Conservation (phyloP, 2,113 vertebrate genomes). For the Bolborhynchus lineola region DNA sequence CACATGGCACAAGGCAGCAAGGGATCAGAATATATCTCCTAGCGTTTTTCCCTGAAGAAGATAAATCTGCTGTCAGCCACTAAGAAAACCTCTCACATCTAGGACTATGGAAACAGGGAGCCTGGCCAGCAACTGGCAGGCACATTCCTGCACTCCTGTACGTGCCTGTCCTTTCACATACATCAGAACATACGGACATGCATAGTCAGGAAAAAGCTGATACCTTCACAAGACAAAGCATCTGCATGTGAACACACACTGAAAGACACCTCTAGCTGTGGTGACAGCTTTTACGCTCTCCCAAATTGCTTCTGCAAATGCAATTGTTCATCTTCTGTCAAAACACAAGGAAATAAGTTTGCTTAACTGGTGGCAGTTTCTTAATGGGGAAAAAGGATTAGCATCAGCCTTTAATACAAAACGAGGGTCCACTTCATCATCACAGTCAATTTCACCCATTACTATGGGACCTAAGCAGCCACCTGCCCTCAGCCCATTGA, state of each 20-base stretch:
- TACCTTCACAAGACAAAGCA: neutral
- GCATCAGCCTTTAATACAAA: constrained; percentile 15
- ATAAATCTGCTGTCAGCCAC: neutral
- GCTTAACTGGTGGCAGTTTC: constrained; percentile 1
- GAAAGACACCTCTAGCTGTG: neutral
- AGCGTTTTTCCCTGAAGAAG: neutral
- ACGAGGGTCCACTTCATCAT: constrained; percentile 8
- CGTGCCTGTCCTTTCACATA: accelerated
- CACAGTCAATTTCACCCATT: neutral
- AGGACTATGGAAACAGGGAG: neutral
- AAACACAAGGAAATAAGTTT: constrained; percentile 56
- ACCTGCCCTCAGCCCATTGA: neutral
- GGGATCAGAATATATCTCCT: neutral
- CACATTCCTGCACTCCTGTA: neutral
- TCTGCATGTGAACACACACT: neutral
- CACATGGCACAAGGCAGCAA: neutral
- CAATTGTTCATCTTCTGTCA: constrained; percentile 51
- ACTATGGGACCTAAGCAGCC: neutral
- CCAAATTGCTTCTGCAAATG: constrained; percentile 56
- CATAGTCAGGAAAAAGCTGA: neutral
- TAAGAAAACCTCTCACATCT: neutral
- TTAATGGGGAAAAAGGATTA: constrained; percentile 48
- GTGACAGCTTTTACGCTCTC: constrained; percentile 26
- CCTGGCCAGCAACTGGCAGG: neutral
- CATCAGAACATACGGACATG: neutral